phyloP scores from a whole-genome alignment of 2,888 invertebrate genomes.

The Congeria kusceri region DNA sequence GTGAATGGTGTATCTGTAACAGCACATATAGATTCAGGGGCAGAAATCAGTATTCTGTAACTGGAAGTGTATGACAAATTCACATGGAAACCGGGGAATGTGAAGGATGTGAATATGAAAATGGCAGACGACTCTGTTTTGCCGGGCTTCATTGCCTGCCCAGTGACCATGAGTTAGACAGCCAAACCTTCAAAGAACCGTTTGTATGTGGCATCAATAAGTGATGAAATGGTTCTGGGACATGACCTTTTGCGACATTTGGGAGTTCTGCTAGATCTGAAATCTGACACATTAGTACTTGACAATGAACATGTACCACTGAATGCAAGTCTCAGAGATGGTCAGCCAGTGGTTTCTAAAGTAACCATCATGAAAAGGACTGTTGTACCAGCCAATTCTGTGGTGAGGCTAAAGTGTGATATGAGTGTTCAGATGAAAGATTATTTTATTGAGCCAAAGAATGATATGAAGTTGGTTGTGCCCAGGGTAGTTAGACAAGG shows the following conservation, averaged over 20 bases:
- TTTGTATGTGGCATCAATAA: no score
- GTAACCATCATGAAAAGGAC: no score
- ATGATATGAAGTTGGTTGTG: background rate
- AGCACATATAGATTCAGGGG: conserved; percentile 32
- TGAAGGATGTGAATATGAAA: conserved; percentile 14
- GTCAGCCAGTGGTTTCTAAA: no score
- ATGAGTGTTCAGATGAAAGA: no score
- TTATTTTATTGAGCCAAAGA: no score
- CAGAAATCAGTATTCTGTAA: conserved; percentile 31
- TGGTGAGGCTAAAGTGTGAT: no score
- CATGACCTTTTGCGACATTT: no score
- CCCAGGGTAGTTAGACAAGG: no score
- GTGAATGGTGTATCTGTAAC: conserved; percentile 15
- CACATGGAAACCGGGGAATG: conserved; percentile 2
- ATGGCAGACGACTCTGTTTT: conserved; percentile 9
- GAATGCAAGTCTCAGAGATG: no score
- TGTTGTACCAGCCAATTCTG: no score
- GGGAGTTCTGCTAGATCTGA: background rate
- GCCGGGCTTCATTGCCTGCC: conserved; percentile 23
- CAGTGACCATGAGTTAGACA: conserved; percentile 7
- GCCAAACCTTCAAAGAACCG: no score
- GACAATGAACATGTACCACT: conserved; percentile 17
- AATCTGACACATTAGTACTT: conserved; percentile 20
- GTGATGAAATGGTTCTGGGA: no score
- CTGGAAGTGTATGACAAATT: conserved; percentile 20